These are phyloP conservation scores for Numida meleagris DNA, from an alignment of 2,113 vertebrate species.

Conservation along the genomic window DNA sequence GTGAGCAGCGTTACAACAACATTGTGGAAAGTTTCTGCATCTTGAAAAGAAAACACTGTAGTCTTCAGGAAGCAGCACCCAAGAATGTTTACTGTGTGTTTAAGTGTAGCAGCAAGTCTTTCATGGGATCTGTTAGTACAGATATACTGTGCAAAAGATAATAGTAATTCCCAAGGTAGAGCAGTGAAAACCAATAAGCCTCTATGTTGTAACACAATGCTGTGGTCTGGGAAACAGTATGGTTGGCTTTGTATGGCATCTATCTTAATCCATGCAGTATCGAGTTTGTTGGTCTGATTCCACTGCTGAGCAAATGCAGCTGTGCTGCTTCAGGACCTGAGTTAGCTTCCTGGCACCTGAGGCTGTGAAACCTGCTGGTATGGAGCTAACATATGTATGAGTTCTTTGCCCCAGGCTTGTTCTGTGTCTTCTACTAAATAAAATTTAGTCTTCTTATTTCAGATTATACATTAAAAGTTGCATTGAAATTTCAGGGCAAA, in stretches of 20 bases:
- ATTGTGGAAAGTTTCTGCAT: neutral
- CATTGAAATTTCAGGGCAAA: neutral
- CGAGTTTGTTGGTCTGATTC: neutral
- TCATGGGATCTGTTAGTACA: neutral
- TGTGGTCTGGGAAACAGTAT: neutral
- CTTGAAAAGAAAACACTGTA: neutral
- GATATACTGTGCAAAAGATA: neutral
- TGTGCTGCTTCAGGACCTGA: neutral
- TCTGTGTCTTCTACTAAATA: neutral
- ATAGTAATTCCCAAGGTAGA: neutral
- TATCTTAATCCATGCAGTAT: fast-evolving
- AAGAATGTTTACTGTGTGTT: neutral
- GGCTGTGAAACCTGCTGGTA: neutral
- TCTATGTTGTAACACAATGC: neutral
- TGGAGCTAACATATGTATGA: neutral
- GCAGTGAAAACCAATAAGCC: neutral
- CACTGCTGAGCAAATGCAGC: neutral
- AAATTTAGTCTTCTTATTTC: neutral
- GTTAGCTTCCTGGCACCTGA: neutral
- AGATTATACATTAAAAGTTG: neutral
- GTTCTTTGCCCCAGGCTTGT: neutral
- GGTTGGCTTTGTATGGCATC: neutral
- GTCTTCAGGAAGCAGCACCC: neutral
- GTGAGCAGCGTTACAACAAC: neutral
- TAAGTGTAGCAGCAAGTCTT: neutral